Evolutionary conservation across 2,113 vertebrate genomes (phyloP).

Genomic region (Cynopterus brachyotis): DNA sequence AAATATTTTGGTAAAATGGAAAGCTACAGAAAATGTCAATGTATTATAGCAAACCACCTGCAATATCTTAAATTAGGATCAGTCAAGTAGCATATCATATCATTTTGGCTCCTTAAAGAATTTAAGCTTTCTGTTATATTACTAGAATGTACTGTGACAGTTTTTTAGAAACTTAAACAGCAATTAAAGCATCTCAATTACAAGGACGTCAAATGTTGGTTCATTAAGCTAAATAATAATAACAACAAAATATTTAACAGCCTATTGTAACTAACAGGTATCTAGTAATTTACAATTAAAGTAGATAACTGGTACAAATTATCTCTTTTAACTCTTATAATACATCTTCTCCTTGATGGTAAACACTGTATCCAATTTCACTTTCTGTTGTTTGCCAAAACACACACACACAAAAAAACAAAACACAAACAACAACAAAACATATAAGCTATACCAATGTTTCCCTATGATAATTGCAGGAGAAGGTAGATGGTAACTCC

Average conservation of each 20-base stretch:
- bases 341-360: neutral
- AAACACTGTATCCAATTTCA: neutral
- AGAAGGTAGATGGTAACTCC: neutral
- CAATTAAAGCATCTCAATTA: neutral
- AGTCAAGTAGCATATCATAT: neutral
- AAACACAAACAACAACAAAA: neutral
- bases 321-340: neutral
- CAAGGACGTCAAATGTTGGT: neutral
- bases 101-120: neutral
- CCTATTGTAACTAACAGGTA: neutral
- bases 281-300: slow-evolving; percentile 3
- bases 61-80: neutral
- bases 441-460: too few relatives aligned
- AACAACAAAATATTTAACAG: neutral
- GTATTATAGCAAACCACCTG: neutral
- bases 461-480: neutral
- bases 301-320: neutral
- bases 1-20: neutral
- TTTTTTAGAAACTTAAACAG: neutral
- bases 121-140: neutral
- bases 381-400: neutral
- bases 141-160: neutral
- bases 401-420: too few relatives aligned
- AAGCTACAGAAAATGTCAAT: neutral
- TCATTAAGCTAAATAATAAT: neutral